Base-by-base conservation (phyloP, 2,113 vertebrate species). In the Sylvia atricapilla region DNA sequence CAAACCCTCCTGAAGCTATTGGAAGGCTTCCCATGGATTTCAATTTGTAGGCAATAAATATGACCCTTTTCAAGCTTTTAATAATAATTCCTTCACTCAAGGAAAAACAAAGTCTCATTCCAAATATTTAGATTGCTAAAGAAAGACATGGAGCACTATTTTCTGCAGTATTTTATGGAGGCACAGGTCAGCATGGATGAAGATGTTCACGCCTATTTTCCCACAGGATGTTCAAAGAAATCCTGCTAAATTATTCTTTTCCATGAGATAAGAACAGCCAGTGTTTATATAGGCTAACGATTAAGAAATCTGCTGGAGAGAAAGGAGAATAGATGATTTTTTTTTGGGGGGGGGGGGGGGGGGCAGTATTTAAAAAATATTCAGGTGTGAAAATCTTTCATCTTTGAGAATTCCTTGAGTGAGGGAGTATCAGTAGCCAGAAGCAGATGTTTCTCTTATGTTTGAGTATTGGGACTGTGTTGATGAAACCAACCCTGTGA, bases 111-210 rank as follows among this genome's bases (percentile, higher is more conserved):
- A 95, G 64, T 76, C 47, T 53, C 46, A 56, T 76, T 93, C 77
- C 70, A 94, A 96, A 96, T 95, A 90, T 88, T 95, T 94, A 85
- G 83, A 82, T 78, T 91, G 50, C 59, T 96, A 74, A 88, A 93
- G 80, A 96, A 92, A 89, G 87, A 47, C 82, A 84, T 16, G 64
- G 60, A 49, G 76, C 52, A 77, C 43, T 93, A 80, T 95, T 95
- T 96, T 94, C 76, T 49, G 87, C 80, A 84, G 28, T 76, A 87
- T 82, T 87, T 93, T 87, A 94, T 62, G 73, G 33, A 43, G 44
- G 53, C 69, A 47, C 27, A n/a, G 23, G 76, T 58, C 64, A 88
- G 25, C 55, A 53, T 31, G 35, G 76, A 96, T n/a, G 75, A 93
- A 91, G 49, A 91, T 44, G 37, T 90, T 92, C 47, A 49, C 25